Base-by-base conservation (phyloP, 35 echinoderm and acorn worm genomes). In the Hemicentrotus pulcherrimus region DNA sequence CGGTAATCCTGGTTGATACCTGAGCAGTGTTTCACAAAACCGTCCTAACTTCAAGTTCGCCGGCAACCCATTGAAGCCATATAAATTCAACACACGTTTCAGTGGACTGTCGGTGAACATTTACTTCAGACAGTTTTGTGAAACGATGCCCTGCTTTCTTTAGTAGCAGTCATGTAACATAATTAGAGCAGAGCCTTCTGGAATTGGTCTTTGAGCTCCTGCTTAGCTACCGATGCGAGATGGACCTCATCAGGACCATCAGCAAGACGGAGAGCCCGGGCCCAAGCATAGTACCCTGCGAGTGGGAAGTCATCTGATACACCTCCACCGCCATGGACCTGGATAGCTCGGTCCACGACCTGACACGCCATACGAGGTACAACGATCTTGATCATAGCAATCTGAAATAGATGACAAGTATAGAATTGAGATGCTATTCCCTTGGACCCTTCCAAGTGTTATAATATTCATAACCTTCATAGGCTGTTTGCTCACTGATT, bases 191-290 rank as follows among this genome's bases (percentile, higher is more conserved):
- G 98, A 4, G 98, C 70, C 87, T 97, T 96, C 46, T 97, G 89
- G 45, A 96, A 89, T 92, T 99, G 98, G 0, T 96, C 71, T 71
- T 94, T 96, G 31, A 99, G 95, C 86, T 99, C 98, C 86, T 94
- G 91, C 31, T 96, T 61, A 48, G 96, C 98, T 11, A 99, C 89
- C 6, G 85, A 90, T 19, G 97, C 78, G 4, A 99, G 96, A 35
- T 99, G 98, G 24, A 99, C 98, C 46, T 99, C 98, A 91, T 99
- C 98, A 9, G 98, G 98, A 9, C 98, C 98, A 95, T 99, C 98
- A 18, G 98, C 98, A 31, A 99, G 95, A 9, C 97, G 91, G 13
- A 99, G 94, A 50, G 85, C 86, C 48, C 98, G 95, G 13, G 98
- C 97, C 33, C 71, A 47, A 24, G 96, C 92, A 88, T 98, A 99